phyloP scores from a whole-genome alignment of 53 echinoderm and acorn worm genomes.

The Echinarachnius parma region DNA sequence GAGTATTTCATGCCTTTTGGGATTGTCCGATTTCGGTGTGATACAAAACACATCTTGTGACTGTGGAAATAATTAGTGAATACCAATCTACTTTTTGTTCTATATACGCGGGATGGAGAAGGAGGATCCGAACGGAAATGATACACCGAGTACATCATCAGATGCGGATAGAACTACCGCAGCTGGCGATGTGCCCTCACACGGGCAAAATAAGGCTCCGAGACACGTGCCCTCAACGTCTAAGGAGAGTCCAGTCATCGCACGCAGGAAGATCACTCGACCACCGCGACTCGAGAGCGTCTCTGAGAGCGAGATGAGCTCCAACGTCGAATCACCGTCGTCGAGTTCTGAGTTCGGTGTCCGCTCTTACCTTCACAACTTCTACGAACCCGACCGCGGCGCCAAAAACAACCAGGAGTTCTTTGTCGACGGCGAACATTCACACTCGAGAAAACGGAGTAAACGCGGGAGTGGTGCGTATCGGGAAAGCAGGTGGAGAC shows the following conservation, averaged over 20 bases:
- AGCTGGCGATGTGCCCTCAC: too few relatives aligned
- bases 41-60: too few relatives aligned
- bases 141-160: constrained; percentile 2
- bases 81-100: too few relatives aligned
- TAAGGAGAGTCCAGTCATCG: constrained; percentile 36
- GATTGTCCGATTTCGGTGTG: too few relatives aligned
- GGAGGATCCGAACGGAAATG: neutral
- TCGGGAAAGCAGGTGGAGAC: constrained; percentile 22
- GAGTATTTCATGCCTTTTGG: too few relatives aligned
- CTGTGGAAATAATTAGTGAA: too few relatives aligned
- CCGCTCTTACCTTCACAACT: constrained; percentile 92
- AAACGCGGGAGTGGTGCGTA: constrained; percentile 46
- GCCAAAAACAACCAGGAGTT: constrained; percentile 63
- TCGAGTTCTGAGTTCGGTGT: constrained; percentile 89
- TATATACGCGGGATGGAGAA: neutral
- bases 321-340: constrained; percentile 60
- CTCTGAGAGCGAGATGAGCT: constrained; percentile 86
- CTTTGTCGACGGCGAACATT: constrained; percentile 48
- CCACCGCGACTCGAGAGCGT: constrained; percentile 94
- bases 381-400: constrained; percentile 91
- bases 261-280: constrained; percentile 71
- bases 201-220: constrained; percentile 48
- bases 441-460: constrained; percentile 46
- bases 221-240: constrained; percentile 47
- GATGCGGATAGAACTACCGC: neutral